Evolutionary conservation across 2,797 vertebrate species (phyloP).

Genomic region (Mormyrops attenuatus): DNA sequence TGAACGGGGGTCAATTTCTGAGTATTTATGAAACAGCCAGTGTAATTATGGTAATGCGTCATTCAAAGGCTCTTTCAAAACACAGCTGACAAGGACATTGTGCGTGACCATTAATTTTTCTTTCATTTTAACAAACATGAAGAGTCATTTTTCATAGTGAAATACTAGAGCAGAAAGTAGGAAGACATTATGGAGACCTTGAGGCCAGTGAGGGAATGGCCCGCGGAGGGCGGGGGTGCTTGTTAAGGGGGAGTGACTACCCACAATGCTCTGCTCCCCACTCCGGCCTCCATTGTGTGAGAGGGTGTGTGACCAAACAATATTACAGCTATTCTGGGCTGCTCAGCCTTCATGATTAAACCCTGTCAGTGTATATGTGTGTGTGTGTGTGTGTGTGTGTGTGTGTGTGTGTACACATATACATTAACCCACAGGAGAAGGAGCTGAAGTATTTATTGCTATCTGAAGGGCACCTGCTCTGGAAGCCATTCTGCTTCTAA

Average conservation of each 20-base stretch:
- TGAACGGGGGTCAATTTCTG: slow-evolving; percentile 2
- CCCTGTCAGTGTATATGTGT: neutral
- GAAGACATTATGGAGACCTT: neutral
- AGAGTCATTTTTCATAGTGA: neutral
- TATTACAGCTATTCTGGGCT: neutral
- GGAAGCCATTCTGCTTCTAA: neutral
- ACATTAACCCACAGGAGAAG: neutral
- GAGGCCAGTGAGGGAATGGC: neutral
- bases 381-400: neutral
- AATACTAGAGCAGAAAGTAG: neutral
- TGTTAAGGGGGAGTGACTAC: neutral
- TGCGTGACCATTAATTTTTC: neutral
- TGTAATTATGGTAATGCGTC: slow-evolving; percentile 11
- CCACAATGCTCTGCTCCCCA: neutral
- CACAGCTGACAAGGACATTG: neutral
- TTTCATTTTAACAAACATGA: neutral
- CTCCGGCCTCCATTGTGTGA: neutral
- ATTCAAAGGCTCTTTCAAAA: neutral
- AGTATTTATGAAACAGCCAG: slow-evolving; percentile 9
- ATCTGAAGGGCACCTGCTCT: slow-evolving; percentile 11
- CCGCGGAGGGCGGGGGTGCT: neutral
- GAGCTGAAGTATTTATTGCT: slow-evolving; percentile 9
- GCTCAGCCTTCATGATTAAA: neutral
- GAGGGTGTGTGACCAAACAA: neutral
- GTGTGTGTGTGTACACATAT: neutral